Evolutionary conservation across 2,888 invertebrate species (phyloP).

Genomic region (Steinernema carpocapsae): DNA sequence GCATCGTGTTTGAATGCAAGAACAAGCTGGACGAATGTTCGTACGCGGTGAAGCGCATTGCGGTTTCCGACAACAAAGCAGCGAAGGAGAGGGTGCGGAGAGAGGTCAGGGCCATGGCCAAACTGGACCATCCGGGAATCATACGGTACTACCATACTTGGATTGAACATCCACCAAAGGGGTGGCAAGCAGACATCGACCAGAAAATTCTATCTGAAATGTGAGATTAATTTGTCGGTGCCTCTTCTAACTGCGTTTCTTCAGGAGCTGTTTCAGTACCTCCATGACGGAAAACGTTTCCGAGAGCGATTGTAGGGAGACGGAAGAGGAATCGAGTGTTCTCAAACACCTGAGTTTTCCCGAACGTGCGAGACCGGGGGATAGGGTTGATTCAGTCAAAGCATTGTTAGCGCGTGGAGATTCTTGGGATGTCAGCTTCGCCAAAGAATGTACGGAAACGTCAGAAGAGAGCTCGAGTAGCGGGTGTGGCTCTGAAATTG

Average conservation of each 20-base stretch:
- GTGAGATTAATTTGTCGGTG: not conserved
- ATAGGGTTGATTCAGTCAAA: not conserved
- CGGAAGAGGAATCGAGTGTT: too few relatives aligned
- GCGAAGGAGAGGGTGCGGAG: constrained; percentile 87
- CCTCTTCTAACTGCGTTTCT: too few relatives aligned
- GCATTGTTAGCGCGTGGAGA: not conserved
- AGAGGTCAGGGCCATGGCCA: constrained; percentile 91
- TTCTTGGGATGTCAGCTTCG: constrained; percentile 14
- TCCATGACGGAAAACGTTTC: too few relatives aligned
- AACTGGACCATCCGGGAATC: constrained; percentile 90
- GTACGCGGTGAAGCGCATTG: constrained; percentile 93
- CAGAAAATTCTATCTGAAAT: constrained; percentile 72
- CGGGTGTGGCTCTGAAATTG: not conserved
- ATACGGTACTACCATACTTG: constrained; percentile 94
- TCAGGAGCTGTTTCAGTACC: constrained; percentile 1
- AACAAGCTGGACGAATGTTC: constrained; percentile 91
- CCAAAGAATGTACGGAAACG: not conserved
- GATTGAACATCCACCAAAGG: constrained; percentile 87
- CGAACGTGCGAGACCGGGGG: too few relatives aligned
- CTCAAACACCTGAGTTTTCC: too few relatives aligned
- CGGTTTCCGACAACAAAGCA: constrained; percentile 80
- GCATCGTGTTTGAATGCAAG: constrained; percentile 90
- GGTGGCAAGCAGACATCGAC: constrained; percentile 85
- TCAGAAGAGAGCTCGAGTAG: not conserved
- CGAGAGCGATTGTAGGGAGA: too few relatives aligned